Evolutionary conservation across 2,888 invertebrate species (phyloP), one percentile per base, ranked within the genome.

Genomic region (Eugnorisma glareosa): DNA sequence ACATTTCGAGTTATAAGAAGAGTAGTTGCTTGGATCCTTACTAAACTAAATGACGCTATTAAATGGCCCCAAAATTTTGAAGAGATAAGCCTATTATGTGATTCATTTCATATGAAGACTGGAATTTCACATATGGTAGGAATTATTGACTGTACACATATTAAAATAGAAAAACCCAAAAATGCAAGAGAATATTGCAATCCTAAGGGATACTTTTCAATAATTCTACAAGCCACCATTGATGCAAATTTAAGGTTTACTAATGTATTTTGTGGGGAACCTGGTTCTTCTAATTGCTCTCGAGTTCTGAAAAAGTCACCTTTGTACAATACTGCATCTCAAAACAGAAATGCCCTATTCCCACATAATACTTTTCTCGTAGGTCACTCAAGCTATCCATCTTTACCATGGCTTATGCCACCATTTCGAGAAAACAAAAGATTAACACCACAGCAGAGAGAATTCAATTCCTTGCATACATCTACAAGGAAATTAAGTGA

Each of bases 251-350:
- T 94, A 82, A 90, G 89, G 63, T 94, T 94, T 82, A 94, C 93
- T 61, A 94, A 94, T 79, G 88, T 94, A 73, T 94, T 92, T 83
- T 94, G 94, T 90, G 94, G 94, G 57, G 94, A 94, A 87, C 94
- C 94, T 77, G 94, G 94, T 10, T 94, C 94, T 61, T 91, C 91
- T 59, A 94, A 91, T 78, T 90, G 93, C 86, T 78, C 91, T n/a
- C 84, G 93, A 77, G 93, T 93, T 28, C 85, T 94, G 40, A 91
- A 91, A 71, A 94, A 93, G 70, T 94, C 94, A 45, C 94, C 94
- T 28, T 80, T 94, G 40, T 94, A 92, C 74, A 89, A 90, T 73
- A 93, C 93, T 79, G 93, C 94, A 76, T 84, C 84, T 57, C 91
- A 93, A 77, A 92, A 93, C 63, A 90, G 87, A 86, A 90, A 92